Base-by-base conservation (phyloP, 2,888 invertebrate genomes). In the Seira sanloemensis region DNA sequence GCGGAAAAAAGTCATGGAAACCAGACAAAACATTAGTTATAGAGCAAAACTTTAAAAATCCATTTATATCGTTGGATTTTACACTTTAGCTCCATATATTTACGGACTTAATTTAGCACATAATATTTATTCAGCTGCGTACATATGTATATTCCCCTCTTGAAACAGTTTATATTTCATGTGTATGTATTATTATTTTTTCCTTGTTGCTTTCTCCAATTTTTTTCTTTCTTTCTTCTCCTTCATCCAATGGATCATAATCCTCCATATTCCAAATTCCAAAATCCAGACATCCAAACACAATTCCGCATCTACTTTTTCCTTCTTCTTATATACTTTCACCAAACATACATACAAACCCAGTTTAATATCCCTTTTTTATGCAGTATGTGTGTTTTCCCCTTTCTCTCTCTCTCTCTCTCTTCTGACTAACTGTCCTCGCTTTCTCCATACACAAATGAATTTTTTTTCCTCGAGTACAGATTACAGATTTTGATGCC, bases 81-180 rank as follows among this genome's bases (percentile, higher is more conserved):
- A n/a, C n/a, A n/a, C n/a, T n/a, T n/a, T n/a, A n/a, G n/a, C n/a
- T n/a, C n/a, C n/a, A n/a, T n/a, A n/a, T n/a, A n/a, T n/a, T n/a
- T n/a, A n/a, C n/a, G n/a, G n/a, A n/a, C n/a, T n/a, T n/a, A n/a
- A n/a, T n/a, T n/a, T n/a, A n/a, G n/a, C n/a, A n/a, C n/a, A n/a
- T n/a, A n/a, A n/a, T n/a, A n/a, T n/a, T n/a, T n/a, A n/a, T n/a
- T n/a, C n/a, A n/a, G n/a, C n/a, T n/a, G n/a, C n/a, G n/a, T n/a
- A n/a, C n/a, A n/a, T n/a, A n/a, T n/a, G n/a, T n/a, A n/a, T n/a
- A n/a, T n/a, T n/a, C n/a, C n/a, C n/a, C n/a, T n/a, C n/a, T n/a
- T n/a, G n/a, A n/a, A n/a, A n/a, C n/a, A n/a, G n/a, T 50, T 50
- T 50, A 50, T 50, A 50, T 50, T 50, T 50, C 50, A 50, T 50